Base-by-base conservation (phyloP, 2,113 vertebrate genomes). In the Podarcis cretensis region DNA sequence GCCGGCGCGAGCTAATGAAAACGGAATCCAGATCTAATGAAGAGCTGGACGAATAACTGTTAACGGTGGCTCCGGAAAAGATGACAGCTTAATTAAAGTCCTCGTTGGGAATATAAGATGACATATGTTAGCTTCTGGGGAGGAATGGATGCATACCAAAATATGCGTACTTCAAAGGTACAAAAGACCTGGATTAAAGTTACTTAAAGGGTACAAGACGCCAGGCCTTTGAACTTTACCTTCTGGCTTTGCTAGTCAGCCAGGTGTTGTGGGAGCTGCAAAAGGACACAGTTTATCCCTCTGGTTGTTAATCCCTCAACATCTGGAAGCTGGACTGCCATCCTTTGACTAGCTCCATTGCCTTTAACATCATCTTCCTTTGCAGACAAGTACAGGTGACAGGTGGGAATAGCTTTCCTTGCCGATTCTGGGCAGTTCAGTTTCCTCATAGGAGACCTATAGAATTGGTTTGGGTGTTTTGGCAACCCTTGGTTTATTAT, bases 61-160 rank as follows among this genome's bases (percentile, higher is more conserved):
- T 94, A 27, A 95, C 92, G 73, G 95, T 95, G 57, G 3, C 87
- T 30, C 84, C 54, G 78, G 87, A 91, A 48, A 92, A 92, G 35
- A 84, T 96, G 94, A 95, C 93, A 96, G 91, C 95, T 95, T 95
- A 95, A 95, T 96, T 96, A 96, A 95, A 95, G 93, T 92, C 87
- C 90, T 94, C 86, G 35, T 87, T 93, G 88, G 87, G 87, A 92
- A 87, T 40, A 5, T 81, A 87, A 84, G 85, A 87, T 95, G 90
- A 95, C 90, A 91, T 57, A 91, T 89, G 87, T 91, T 91, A 12
- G 69, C 63, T 40, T 95, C 91, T 92, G 91, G 93, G 87, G 14
- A 76, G 86, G 86, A 91, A 85, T 89, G 83, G 90, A 89, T 93
- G 87, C 91, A 90, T 93, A 95, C 93, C 89, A 92, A 94, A 84